phyloP scores from a whole-genome alignment of 2,113 vertebrate species.

The Leptobrachium ailaonicum region DNA sequence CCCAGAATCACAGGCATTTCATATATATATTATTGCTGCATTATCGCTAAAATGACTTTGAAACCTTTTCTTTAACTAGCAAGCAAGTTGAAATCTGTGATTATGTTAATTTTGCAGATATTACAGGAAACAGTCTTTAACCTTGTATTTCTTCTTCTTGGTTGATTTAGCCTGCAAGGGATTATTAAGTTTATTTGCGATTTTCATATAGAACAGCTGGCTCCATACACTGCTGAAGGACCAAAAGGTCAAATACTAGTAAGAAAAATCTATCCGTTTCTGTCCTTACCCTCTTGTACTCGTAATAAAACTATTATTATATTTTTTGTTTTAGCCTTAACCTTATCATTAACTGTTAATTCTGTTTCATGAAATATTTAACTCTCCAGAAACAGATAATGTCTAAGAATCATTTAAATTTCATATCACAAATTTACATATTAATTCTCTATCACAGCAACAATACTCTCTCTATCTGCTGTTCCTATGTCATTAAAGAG shows the following conservation, averaged over 20 bases:
- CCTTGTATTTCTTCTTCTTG: slow-evolving; percentile 37
- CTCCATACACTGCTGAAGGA: slow-evolving; percentile 23
- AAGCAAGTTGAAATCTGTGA: slow-evolving; percentile 16
- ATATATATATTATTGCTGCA: not conserved
- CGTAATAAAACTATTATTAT: too few species aligned
- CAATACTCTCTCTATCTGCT: too few species aligned
- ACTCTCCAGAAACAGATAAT: too few species aligned
- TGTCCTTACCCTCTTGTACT: too few species aligned
- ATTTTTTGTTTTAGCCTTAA: too few species aligned
- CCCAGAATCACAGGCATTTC: not conserved
- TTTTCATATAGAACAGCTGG: slow-evolving; percentile 28
- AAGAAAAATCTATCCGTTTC: too few species aligned
- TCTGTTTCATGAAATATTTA: too few species aligned
- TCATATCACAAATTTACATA: too few species aligned
- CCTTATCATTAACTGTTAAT: too few species aligned
- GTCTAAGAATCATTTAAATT: too few species aligned
- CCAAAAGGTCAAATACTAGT: not conserved
- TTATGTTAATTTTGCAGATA: slow-evolving; percentile 2
- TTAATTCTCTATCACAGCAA: too few species aligned
- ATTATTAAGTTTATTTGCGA: slow-evolving; percentile 31
- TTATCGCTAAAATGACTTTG: not conserved
- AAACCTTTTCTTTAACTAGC: not conserved
- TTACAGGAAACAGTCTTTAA: slow-evolving; percentile 35
- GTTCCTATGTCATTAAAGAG: too few species aligned
- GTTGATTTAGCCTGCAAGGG: slow-evolving; percentile 25